Evolutionary conservation across 2,797 vertebrate species (phyloP).

Genomic region (Myoxocephalus aenaeus): DNA sequence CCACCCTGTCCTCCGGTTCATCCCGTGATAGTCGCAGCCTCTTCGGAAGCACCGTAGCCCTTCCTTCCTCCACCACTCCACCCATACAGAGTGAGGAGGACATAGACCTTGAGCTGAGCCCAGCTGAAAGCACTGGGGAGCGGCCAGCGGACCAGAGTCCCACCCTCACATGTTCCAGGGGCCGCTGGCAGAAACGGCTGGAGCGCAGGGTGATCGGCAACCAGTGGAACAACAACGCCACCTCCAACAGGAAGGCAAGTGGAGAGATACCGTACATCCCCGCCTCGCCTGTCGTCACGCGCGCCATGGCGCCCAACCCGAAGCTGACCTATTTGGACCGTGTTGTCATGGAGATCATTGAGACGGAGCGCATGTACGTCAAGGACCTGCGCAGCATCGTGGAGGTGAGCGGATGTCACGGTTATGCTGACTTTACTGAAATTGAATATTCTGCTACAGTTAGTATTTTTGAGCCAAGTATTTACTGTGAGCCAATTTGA

Average conservation of each 20-base stretch:
- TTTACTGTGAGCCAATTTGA: slow-evolving; percentile 48
- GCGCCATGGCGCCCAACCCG: slow-evolving; percentile 80
- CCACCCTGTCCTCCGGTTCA: slow-evolving; percentile 87
- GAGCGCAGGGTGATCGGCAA: slow-evolving; percentile 46
- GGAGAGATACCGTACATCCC: slow-evolving; percentile 52
- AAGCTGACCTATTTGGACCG: slow-evolving; percentile 93
- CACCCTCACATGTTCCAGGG: slow-evolving; percentile 31
- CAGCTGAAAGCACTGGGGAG: slow-evolving; percentile 58
- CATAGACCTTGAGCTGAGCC: slow-evolving; percentile 83
- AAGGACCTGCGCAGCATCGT: slow-evolving; percentile 94
- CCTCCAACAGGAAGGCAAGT: slow-evolving; percentile 55
- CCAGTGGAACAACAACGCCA: slow-evolving; percentile 79
- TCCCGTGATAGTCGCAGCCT: slow-evolving; percentile 84
- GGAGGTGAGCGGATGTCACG: slow-evolving; percentile 85
- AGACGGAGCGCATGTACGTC: slow-evolving; percentile 96
- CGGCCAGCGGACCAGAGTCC: slow-evolving; percentile 45
- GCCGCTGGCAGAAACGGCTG: slow-evolving; percentile 51
- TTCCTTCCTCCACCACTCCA: slow-evolving; percentile 66
- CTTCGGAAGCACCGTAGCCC: slow-evolving; percentile 80
- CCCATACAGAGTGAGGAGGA: slow-evolving; percentile 72
- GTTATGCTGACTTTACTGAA: neutral
- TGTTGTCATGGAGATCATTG: slow-evolving; percentile 96
- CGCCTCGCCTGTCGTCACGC: slow-evolving; percentile 81
- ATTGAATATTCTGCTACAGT: slow-evolving; percentile 22
- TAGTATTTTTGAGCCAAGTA: slow-evolving; percentile 26